A percentile compares a stretch with the other conserved stretches of the same genome.
Conservation (phyloP, 2,113 vertebrate species). For the Lophura nycthemera region DNA sequence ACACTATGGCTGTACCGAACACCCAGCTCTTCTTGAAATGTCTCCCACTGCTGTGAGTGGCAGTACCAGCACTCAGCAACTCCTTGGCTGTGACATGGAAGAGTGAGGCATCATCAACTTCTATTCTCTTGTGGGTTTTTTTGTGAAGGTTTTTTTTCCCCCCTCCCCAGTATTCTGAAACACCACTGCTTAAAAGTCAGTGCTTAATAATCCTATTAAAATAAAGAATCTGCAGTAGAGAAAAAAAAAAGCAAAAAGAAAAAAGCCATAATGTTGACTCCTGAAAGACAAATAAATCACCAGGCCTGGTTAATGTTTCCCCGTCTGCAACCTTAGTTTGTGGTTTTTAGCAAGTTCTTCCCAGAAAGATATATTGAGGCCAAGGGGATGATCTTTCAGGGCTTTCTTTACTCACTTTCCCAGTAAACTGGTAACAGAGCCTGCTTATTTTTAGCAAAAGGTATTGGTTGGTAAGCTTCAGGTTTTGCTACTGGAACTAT, state of each 20-base stretch:
- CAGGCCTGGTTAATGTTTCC: not conserved
- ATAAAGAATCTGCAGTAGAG: not conserved
- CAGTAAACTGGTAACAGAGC: not conserved
- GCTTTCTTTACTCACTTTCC: slow-evolving; percentile 23
- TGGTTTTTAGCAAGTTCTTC: not conserved
- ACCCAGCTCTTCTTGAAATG: not conserved
- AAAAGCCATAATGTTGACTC: not conserved
- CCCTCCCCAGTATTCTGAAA: not conserved
- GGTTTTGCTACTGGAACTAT: not conserved
- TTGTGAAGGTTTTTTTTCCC: too few species aligned
- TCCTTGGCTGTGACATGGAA: not conserved
- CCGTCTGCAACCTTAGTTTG: not conserved
- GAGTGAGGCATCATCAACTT: not conserved
- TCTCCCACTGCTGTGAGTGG: not conserved
- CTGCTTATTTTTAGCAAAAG: not conserved
- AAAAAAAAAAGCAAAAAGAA: not conserved
- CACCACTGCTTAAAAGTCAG: slow-evolving; percentile 20
- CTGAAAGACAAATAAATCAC: slow-evolving; percentile 29
- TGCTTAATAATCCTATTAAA: slow-evolving; percentile 40
- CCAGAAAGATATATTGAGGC: not conserved
- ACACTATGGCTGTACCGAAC: not conserved
- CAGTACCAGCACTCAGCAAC: not conserved
- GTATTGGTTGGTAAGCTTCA: not conserved
- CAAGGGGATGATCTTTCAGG: not conserved
- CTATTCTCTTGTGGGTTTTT: not conserved